Conservation (phyloP, 2,113 vertebrate species). For the Serilophus lunatus region DNA sequence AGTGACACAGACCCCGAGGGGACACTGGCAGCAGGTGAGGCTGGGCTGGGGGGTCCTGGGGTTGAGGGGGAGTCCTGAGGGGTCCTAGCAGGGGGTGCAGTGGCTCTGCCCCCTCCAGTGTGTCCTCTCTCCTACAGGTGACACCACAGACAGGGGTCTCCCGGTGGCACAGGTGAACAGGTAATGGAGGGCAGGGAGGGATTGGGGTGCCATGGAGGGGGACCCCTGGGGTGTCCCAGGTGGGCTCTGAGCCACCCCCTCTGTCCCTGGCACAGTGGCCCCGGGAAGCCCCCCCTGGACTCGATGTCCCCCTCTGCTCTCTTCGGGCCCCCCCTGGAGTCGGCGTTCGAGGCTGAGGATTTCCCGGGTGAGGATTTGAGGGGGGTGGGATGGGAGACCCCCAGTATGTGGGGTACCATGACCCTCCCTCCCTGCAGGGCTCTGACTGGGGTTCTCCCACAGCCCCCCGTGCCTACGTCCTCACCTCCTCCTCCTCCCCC, state of each 20-base stretch:
- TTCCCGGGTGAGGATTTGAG: conserved; percentile 73
- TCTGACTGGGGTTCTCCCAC: not conserved
- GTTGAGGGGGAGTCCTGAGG: not conserved
- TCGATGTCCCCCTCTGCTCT: conserved; percentile 71
- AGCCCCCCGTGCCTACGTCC: conserved; percentile 66
- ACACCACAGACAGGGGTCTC: not conserved
- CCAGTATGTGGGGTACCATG: no score
- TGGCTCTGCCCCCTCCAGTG: no score
- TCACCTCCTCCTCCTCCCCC: conserved; percentile 82
- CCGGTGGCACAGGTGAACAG: not conserved
- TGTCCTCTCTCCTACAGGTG: not conserved
- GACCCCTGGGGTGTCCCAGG: not conserved
- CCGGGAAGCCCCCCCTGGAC: not conserved
- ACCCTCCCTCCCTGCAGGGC: not conserved
- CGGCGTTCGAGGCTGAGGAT: conserved; percentile 82
- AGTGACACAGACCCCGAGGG: not conserved
- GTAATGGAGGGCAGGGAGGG: not conserved
- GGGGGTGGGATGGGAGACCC: not conserved
- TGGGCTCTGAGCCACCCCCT: not conserved
- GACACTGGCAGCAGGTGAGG: not conserved
- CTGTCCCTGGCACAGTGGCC: not conserved
- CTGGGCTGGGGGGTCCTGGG: rapidly evolving
- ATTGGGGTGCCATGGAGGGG: not conserved
- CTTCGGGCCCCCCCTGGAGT: conserved; percentile 88
- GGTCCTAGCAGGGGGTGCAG: not conserved